Evolutionary conservation across 1,140 invertebrate species (phyloP), one percentile per base, ranked within the genome.

Genomic region (Trachymyrmex cornetzi): DNA sequence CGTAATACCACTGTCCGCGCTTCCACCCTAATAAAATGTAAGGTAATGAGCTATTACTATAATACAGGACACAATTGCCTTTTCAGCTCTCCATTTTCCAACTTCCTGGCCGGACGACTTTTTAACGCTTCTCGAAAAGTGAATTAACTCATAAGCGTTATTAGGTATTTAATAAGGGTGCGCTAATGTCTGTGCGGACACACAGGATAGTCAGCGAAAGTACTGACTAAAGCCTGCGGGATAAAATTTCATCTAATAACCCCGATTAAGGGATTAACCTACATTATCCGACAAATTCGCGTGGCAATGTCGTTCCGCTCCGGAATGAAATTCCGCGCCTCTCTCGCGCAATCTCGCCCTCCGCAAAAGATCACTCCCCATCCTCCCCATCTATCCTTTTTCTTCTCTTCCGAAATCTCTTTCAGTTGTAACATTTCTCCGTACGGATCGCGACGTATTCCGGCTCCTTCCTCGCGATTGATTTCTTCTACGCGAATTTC

Each of bases 221-320:
- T 85, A n/a, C 71, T 22, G 84, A 48, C 63, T 67, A 86, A 86
- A 77, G 84, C 84, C 61, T 53, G 64, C 53, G 30, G 66, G 64
- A 81, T 81, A 87, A 71, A 82, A 87, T 87, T 87, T 87, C 64
- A 72, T 67, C 77, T 81, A 87, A 87, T 87, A 87, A 80, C 75
- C 53, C 50, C 84, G 84, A 86, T 86, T 86, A 86, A 86, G 50
- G 84, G 84, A 86, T 79, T 87, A 87, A 87, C 64, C 85, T 82
- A 87, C 22, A 86, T 86, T 86, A 86, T 85, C 82, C 82, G 44
- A 77, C 69, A 66, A 85, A 59, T 85, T 85, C 61, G 59, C 72
- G 44, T 72, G 27, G 72, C 57, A 48, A 85, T 77, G 59, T 66
- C 82, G 72, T 77, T 85, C 67, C 67, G 50, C 71, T 50, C 44